Base-by-base conservation (phyloP, 2,888 invertebrate genomes). In the Beris morrisii region DNA sequence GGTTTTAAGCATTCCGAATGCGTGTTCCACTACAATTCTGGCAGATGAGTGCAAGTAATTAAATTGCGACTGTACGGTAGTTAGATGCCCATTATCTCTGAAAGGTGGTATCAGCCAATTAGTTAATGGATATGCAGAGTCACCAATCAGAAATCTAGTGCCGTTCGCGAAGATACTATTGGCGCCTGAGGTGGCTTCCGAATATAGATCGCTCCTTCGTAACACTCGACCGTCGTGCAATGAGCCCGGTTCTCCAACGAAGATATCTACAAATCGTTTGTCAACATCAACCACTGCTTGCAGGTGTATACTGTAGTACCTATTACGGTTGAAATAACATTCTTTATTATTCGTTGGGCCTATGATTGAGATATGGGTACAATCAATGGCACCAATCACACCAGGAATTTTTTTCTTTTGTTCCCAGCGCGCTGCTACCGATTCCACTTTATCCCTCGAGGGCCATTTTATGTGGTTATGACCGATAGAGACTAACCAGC, bases 71-170 rank as follows among this genome's bases (percentile, higher is more conserved):
- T 54, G 7, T 11, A n/a, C 32, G 12, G 5, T 4, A 2, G n/a
- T 30, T 11, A 54, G 13, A 4, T 12, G 32, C 9, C 54, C 54
- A 31, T 54, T 54, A 11, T 54, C 31, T 31, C 32, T 9, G 30
- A 30, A 54, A 28, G 54, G 54, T 22, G 54, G 9, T 13, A 54
- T 30, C 4, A 54, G 12, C 12, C 30, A 12, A 11, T 30, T 11
- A 12, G 13, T 54, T 12, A 54, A 11, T 4, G 54, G 54, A 54
- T 54, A 54, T 6, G 54, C 54, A 11, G 54, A 54, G 32, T 54
- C 54, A 5, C 54, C 54, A 7, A 54, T 2, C 11, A 54, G 31
- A 54, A 30, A 15, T 4, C 12, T 3, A 4, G 1, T 54, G 28
- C n/a, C 9, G 12, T n/a, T 28, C 12, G 9, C 11, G 13, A 30